Conservation (phyloP, 2,113 vertebrate species). For the Argyrosomus japonicus region DNA sequence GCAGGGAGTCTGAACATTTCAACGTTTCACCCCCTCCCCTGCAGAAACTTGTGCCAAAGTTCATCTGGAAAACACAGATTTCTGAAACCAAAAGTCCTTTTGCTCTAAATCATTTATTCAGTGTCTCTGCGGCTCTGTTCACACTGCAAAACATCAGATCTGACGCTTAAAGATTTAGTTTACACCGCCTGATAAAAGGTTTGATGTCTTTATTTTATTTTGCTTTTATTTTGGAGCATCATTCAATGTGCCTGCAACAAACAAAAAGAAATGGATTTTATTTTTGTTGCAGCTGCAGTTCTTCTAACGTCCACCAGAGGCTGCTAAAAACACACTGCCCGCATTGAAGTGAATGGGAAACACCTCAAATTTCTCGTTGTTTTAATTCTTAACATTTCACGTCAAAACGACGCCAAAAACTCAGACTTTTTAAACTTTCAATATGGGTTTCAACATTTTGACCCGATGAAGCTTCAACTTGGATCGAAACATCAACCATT, state of each 20-base stretch:
- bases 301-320: slow-evolving; percentile 11
- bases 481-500: too few relatives aligned
- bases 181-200: neutral
- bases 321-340: neutral
- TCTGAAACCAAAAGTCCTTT: neutral
- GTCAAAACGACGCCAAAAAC: too few relatives aligned
- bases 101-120: neutral
- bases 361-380: neutral
- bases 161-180: neutral
- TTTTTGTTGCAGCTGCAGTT: neutral
- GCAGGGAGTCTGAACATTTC: neutral
- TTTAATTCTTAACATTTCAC: too few relatives aligned
- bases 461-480: too few relatives aligned
- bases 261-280: neutral
- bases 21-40: neutral
- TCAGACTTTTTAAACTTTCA: too few relatives aligned
- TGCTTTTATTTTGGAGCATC: neutral
- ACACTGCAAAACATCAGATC: slow-evolving; percentile 3
- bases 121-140: neutral
- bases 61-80: neutral
- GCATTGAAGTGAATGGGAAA: neutral
- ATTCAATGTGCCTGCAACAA: neutral
- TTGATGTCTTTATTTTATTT: neutral
- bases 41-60: neutral
- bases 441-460: too few relatives aligned